Conservation (phyloP, 2,888 invertebrate species). For the Brachypalpus laphriformis region DNA sequence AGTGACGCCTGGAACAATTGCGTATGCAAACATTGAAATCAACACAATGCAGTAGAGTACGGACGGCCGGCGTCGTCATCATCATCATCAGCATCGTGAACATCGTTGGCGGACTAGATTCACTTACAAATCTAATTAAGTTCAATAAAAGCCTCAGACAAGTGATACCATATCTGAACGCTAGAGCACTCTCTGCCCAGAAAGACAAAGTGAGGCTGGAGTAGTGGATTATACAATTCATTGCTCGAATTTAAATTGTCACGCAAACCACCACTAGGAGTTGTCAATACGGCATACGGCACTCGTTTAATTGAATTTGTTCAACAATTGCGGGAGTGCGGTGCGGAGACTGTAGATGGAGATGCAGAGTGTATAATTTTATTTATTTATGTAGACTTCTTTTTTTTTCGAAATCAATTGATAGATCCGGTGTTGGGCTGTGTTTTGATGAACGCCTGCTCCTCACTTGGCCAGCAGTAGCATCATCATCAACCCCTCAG, state of each 20-base stretch:
- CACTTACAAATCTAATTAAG: conserved; percentile 83
- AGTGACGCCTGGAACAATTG: conserved; percentile 72
- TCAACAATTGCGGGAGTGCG: conserved; percentile 58
- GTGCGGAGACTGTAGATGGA: conserved; percentile 14
- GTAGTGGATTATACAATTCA: conserved; percentile 70
- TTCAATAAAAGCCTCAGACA: conserved; percentile 78
- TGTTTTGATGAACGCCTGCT: conserved; percentile 72
- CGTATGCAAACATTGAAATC: conserved; percentile 73
- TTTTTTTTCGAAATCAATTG: conserved; percentile 65
- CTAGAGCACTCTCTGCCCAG: neutral
- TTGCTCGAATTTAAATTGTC: conserved; percentile 74
- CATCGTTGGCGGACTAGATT: conserved; percentile 80
- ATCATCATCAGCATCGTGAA: conserved; percentile 12
- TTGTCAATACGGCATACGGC: conserved; percentile 74
- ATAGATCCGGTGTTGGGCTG: conserved; percentile 71
- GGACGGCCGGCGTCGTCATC: neutral
- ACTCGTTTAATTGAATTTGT: conserved; percentile 73
- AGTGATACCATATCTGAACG: conserved; percentile 59
- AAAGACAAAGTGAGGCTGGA: conserved; percentile 63
- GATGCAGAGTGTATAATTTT: conserved; percentile 48
- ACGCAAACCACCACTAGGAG: conserved; percentile 72
- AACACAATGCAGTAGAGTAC: conserved; percentile 39
- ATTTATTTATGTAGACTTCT: conserved; percentile 67
- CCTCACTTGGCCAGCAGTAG: conserved; percentile 36
- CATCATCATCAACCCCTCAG: conserved; percentile 57